Conservation (phyloP, 1,140 invertebrate species). For the Drosophila funebris region DNA sequence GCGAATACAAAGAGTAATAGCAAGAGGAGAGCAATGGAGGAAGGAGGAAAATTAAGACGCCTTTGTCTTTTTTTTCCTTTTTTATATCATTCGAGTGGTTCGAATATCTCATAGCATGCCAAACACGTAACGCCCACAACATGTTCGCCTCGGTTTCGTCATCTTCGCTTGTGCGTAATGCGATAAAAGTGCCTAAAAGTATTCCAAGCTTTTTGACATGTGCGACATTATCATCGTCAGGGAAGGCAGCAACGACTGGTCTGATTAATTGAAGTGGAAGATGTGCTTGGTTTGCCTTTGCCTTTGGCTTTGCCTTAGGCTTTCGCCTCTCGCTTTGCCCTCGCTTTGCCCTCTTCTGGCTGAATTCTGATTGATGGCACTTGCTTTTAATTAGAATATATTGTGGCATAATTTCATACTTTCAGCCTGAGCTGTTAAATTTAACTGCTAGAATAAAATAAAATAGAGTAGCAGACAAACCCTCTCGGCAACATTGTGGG, state of each 20-base stretch:
- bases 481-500: not conserved
- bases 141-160: slow-evolving; percentile 1
- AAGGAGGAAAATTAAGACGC: not conserved
- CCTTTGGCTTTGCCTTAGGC: not conserved
- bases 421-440: slow-evolving; percentile 45
- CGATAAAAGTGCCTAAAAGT: slow-evolving; percentile 62
- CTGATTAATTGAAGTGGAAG: slow-evolving; percentile 74
- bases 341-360: not conserved
- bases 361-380: slow-evolving; percentile 65
- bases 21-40: not conserved
- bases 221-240: slow-evolving; percentile 48
- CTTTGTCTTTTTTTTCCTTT: slow-evolving; percentile 55
- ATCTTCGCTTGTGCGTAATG: slow-evolving; percentile 43
- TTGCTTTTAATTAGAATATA: slow-evolving; percentile 71
- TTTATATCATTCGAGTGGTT: slow-evolving; percentile 28
- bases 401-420: slow-evolving; percentile 56
- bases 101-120: slow-evolving; percentile 14
- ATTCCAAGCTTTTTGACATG: slow-evolving; percentile 58
- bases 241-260: slow-evolving; percentile 5
- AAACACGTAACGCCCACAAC: slow-evolving; percentile 28
- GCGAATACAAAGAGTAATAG: slow-evolving; percentile 1
- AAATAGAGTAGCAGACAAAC: not conserved
- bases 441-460: slow-evolving; percentile 25
- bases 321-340: not conserved
- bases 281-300: slow-evolving; percentile 28